phyloP scores from a whole-genome alignment of 1,140 invertebrate genomes.

The Dinothrombium tinctorium region DNA sequence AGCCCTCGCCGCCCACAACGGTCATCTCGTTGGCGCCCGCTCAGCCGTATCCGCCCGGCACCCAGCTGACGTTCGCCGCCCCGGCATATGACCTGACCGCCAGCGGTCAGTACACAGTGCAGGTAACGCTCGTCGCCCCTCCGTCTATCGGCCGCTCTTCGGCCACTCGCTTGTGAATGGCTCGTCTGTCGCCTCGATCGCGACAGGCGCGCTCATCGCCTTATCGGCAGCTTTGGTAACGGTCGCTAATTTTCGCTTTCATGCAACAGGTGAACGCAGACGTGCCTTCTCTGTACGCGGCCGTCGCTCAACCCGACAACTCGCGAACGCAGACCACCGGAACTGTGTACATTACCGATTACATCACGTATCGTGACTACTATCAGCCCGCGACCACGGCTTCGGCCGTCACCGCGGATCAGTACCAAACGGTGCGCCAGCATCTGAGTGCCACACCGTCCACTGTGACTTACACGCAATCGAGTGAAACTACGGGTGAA shows the following conservation, averaged over 20 bases:
- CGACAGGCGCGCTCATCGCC: background rate
- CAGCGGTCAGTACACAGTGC: conserved; percentile 9
- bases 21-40: conserved; percentile 11
- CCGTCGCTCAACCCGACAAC: background rate
- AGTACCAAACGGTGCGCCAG: conserved; percentile 14
- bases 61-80: conserved; percentile 12
- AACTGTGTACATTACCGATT: conserved; percentile 11
- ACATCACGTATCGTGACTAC: conserved; percentile 12
- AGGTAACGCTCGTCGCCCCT: conserved; percentile 1
- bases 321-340: conserved; percentile 1
- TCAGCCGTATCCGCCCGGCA: conserved; percentile 9
- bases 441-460: conserved; percentile 9
- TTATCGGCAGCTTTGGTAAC: background rate
- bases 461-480: conserved; percentile 9
- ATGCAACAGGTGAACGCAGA: conserved; percentile 2
- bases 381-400: conserved; percentile 2
- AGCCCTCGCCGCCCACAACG: conserved; percentile 10
- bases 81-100: conserved; percentile 9
- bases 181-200: background rate
- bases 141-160: background rate
- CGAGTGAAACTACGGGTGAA: conserved; percentile 15
- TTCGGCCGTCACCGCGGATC: conserved; percentile 7
- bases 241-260: background rate
- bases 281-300: conserved; percentile 8
- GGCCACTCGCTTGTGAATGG: background rate